These are phyloP conservation scores for Anthrax anthrax DNA, from an alignment of 2,888 invertebrate species.

Conservation along the genomic window DNA sequence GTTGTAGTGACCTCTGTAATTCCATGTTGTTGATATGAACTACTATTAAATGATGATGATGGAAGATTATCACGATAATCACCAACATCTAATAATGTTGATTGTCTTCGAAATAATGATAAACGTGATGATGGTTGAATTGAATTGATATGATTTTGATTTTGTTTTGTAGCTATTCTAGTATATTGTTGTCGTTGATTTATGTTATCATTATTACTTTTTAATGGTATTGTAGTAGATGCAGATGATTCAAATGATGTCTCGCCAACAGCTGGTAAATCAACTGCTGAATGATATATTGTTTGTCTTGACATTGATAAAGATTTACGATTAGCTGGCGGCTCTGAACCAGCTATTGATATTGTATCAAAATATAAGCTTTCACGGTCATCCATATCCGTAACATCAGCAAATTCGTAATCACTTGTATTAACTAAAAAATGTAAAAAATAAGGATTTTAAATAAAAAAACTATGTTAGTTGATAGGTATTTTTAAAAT, in stretches of 20 bases:
- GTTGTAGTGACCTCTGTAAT: slow-evolving; percentile 40
- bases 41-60: neutral
- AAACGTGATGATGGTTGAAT: neutral
- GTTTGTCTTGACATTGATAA: slow-evolving; percentile 43
- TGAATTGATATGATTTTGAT: neutral
- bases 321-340: slow-evolving; percentile 26
- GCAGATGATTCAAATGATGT: neutral
- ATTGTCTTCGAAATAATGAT: neutral
- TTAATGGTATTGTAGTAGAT: neutral
- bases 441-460: neutral
- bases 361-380: slow-evolving; percentile 34
- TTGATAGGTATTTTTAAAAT: slow-evolving; percentile 1
- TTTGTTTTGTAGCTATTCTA: neutral
- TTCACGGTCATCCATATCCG: slow-evolving; percentile 31
- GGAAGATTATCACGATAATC: slow-evolving; percentile 8
- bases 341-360: slow-evolving; percentile 29
- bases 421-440: slow-evolving; percentile 31
- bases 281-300: slow-evolving; percentile 44
- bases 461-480: too few relatives aligned
- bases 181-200: slow-evolving; percentile 1
- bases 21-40: slow-evolving; percentile 6
- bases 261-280: slow-evolving; percentile 30
- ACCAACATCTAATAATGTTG: slow-evolving; percentile 11
- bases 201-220: slow-evolving; percentile 3
- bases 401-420: slow-evolving; percentile 31